Evolutionary conservation across 2,797 vertebrate species (phyloP).

Genomic region (Microchirus variegatus): DNA sequence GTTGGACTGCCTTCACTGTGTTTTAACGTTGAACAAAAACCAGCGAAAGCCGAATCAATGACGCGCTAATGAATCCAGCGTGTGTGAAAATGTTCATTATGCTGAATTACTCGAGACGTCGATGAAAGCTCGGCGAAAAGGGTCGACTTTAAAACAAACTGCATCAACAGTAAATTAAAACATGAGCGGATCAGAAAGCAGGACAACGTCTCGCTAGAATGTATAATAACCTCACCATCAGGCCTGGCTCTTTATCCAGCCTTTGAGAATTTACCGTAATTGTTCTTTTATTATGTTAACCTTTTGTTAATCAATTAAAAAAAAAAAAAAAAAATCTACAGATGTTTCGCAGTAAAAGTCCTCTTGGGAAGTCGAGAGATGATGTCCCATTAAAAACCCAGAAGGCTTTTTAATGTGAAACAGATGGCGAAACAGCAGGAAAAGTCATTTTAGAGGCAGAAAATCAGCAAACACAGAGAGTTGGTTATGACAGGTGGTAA

Average conservation of each 20-base stretch:
- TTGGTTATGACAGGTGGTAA: slow-evolving; percentile 3
- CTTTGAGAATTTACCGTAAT: background rate
- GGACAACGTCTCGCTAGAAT: background rate
- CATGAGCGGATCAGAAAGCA: background rate
- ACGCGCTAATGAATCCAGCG: background rate
- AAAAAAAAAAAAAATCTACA: slow-evolving; percentile 22
- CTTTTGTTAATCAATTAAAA: slow-evolving; percentile 18
- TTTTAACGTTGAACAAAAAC: background rate
- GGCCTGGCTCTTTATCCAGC: background rate
- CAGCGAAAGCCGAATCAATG: background rate
- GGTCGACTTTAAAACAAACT: background rate
- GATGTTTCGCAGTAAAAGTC: slow-evolving; percentile 48
- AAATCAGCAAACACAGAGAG: background rate
- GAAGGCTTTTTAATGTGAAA: slow-evolving; percentile 35
- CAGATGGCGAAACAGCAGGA: slow-evolving; percentile 35
- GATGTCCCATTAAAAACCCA: slow-evolving; percentile 28
- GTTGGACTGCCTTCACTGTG: background rate
- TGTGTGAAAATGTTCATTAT: slow-evolving; percentile 1
- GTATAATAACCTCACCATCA: background rate
- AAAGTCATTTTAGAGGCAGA: slow-evolving; percentile 20
- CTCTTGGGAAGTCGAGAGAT: slow-evolving; percentile 17
- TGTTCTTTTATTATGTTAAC: slow-evolving; percentile 16
- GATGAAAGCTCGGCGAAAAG: background rate
- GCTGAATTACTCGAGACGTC: background rate
- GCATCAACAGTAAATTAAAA: background rate